phyloP scores from a whole-genome alignment of 1,140 invertebrate genomes.

The Drosophila eugracilis region DNA sequence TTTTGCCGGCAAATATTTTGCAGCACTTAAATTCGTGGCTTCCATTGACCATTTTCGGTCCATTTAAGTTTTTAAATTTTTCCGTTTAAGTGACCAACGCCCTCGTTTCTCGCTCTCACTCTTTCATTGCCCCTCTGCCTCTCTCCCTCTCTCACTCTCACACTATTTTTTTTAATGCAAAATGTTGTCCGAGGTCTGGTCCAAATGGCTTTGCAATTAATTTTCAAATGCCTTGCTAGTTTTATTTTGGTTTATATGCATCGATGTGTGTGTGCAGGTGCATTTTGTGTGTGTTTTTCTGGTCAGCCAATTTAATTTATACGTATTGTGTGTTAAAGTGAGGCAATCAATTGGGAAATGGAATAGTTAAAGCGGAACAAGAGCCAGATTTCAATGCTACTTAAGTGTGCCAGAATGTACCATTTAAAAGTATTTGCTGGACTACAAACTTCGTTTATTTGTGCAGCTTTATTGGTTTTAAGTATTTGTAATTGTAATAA shows the following conservation, averaged over 20 bases:
- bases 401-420: neutral
- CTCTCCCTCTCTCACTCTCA: neutral
- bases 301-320: slow-evolving; percentile 20
- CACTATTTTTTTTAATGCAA: slow-evolving; percentile 5
- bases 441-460: neutral
- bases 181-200: slow-evolving; percentile 62
- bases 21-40: slow-evolving; percentile 60
- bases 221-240: slow-evolving; percentile 27
- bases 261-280: slow-evolving; percentile 6
- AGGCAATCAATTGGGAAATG: slow-evolving; percentile 25
- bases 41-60: slow-evolving; percentile 45
- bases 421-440: no score
- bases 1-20: slow-evolving; percentile 69
- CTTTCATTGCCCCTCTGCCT: no score
- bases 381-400: neutral
- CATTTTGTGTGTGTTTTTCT: slow-evolving; percentile 8
- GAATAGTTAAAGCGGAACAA: slow-evolving; percentile 12
- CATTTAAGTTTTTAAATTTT: slow-evolving; percentile 65
- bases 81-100: slow-evolving; percentile 51
- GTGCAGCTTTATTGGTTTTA: no score
- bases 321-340: slow-evolving; percentile 17
- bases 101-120: slow-evolving; percentile 7
- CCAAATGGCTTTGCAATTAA: slow-evolving; percentile 43
- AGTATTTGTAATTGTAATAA: no score
- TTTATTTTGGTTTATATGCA: slow-evolving; percentile 3